Percentiles rank a stretch among this genome's conserved stretches.
Evolutionary conservation across 2,113 vertebrate genomes (phyloP).

Genomic region (Peromyscus polionotus): DNA sequence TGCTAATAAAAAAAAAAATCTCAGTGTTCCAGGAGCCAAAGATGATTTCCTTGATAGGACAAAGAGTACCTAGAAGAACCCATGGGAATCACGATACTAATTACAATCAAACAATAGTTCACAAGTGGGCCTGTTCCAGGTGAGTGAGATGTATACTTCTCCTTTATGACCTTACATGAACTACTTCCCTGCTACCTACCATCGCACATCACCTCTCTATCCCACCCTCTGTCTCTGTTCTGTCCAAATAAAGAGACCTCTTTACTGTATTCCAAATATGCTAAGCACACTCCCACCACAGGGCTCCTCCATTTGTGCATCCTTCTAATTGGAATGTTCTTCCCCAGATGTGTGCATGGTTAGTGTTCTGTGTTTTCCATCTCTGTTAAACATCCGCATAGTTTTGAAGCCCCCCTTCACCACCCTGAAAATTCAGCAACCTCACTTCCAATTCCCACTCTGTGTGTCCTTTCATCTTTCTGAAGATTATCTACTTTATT

Average conservation of each 20-base stretch:
- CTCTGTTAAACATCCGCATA: neutral
- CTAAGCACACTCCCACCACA: neutral
- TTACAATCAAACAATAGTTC: neutral
- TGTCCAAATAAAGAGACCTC: neutral
- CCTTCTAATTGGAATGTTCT: neutral
- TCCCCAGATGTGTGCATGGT: neutral
- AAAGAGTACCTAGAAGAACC: neutral
- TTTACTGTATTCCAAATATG: neutral
- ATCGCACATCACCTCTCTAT: neutral
- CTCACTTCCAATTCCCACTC: neutral
- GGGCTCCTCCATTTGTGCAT: neutral
- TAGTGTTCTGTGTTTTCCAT: neutral
- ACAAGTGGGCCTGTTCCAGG: neutral
- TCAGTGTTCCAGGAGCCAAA: neutral
- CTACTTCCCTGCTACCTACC: neutral
- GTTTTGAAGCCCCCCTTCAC: neutral
- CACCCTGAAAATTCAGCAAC: neutral
- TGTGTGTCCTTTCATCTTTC: neutral
- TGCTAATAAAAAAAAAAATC: neutral
- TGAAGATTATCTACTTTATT: slow-evolving; percentile 2
- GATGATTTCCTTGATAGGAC: neutral
- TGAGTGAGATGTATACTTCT: neutral
- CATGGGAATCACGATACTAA: neutral
- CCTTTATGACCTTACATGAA: neutral
- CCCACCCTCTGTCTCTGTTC: neutral